Evolutionary conservation across 2,113 vertebrate genomes (phyloP).

Genomic region (Megalops atlanticus): DNA sequence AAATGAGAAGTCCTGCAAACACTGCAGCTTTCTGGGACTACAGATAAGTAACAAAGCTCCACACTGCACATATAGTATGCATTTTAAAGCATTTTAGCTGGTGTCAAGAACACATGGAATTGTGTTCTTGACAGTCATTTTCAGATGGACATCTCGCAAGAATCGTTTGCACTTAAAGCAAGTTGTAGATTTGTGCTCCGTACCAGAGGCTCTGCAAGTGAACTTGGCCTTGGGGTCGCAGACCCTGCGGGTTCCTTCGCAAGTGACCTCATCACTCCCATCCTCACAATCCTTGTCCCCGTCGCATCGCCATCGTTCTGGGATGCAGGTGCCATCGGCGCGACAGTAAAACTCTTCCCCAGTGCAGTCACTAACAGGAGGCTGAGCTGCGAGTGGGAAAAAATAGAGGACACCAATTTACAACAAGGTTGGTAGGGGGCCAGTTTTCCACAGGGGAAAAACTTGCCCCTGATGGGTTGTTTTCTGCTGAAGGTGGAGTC

Average conservation of each 20-base stretch:
- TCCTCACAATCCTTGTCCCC: conserved; percentile 88
- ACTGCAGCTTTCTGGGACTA: neutral
- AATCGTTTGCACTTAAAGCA: neutral
- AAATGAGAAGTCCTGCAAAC: neutral
- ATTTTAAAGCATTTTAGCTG: too few relatives aligned
- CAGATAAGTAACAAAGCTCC: too few relatives aligned
- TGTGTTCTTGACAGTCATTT: too few relatives aligned
- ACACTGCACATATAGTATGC: too few relatives aligned
- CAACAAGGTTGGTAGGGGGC: neutral
- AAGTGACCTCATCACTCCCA: conserved; percentile 79
- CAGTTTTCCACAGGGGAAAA: neutral
- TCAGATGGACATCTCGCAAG: too few relatives aligned
- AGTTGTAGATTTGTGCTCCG: neutral
- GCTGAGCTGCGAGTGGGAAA: conserved; percentile 58
- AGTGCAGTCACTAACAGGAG: conserved; percentile 67
- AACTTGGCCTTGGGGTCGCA: conserved; percentile 84
- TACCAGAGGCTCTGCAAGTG: conserved; percentile 80
- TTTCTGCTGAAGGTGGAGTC: neutral
- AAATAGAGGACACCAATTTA: neutral
- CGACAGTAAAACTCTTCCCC: conserved; percentile 78
- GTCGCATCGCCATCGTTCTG: conserved; percentile 80
- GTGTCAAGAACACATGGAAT: too few relatives aligned
- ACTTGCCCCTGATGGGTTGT: neutral
- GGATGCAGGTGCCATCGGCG: conserved; percentile 79
- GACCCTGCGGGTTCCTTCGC: conserved; percentile 70